These are phyloP conservation scores for Cryptus viduatorius DNA, from an alignment of 2,888 invertebrate genomes.

Conservation along the genomic window DNA sequence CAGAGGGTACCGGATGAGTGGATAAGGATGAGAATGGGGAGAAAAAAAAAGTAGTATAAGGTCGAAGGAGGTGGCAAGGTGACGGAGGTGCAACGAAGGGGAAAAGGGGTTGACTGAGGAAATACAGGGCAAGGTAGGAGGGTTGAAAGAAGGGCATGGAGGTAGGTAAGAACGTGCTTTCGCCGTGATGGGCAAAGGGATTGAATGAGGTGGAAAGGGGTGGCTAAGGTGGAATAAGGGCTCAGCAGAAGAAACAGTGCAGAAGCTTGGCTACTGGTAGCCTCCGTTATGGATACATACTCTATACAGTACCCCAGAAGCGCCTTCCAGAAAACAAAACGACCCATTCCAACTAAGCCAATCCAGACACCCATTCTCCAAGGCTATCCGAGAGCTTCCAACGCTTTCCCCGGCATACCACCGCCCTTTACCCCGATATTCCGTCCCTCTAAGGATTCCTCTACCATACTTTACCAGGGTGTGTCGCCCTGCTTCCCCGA, in stretches of 20 bases:
- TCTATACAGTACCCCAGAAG: slow-evolving; percentile 30
- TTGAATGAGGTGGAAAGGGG: slow-evolving; percentile 57
- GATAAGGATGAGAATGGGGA: not conserved
- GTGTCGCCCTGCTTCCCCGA: slow-evolving; percentile 81
- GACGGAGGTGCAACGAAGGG: slow-evolving; percentile 52
- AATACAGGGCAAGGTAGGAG: slow-evolving; percentile 63
- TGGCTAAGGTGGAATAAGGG: slow-evolving; percentile 52
- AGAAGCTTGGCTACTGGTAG: slow-evolving; percentile 20
- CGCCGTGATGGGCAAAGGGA: slow-evolving; percentile 52
- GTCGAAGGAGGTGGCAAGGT: slow-evolving; percentile 67
- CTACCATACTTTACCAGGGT: slow-evolving; percentile 80
- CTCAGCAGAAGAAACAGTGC: slow-evolving; percentile 7
- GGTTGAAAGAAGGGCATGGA: slow-evolving; percentile 47
- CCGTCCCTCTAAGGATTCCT: slow-evolving; percentile 54
- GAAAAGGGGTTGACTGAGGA: slow-evolving; percentile 77
- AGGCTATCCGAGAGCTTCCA: slow-evolving; percentile 51
- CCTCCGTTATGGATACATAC: not conserved
- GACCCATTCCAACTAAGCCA: slow-evolving; percentile 10
- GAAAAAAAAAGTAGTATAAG: slow-evolving; percentile 30
- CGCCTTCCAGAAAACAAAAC: slow-evolving; percentile 31
- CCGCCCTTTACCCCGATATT: slow-evolving; percentile 58
- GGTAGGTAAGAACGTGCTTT: slow-evolving; percentile 47
- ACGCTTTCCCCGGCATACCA: slow-evolving; percentile 39
- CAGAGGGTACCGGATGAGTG: slow-evolving; percentile 11
- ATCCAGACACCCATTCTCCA: slow-evolving; percentile 37